These are phyloP conservation scores for Drosophila lacicola DNA, from an alignment of 2,888 invertebrate genomes.

Conservation along the genomic window DNA sequence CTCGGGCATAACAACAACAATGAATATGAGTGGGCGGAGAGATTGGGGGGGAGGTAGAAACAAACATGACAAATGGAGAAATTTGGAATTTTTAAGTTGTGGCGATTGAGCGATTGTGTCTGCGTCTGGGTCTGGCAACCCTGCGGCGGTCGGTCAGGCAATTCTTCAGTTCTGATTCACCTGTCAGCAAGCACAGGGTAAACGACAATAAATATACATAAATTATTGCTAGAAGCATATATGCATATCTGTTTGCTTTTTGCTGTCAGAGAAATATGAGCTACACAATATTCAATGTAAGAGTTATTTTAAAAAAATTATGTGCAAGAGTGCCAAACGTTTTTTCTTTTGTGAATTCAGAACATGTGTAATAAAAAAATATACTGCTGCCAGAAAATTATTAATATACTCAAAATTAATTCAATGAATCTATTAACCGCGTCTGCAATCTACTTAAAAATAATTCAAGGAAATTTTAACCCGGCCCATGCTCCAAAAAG, in stretches of 20 bases:
- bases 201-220: slow-evolving; percentile 2
- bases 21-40: background rate
- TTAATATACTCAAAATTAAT: background rate
- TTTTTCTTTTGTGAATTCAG: too few species aligned
- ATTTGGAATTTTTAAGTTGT: slow-evolving; percentile 56
- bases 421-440: too few species aligned
- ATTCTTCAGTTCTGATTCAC: slow-evolving; percentile 17
- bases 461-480: too few species aligned
- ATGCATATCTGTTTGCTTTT: too few species aligned
- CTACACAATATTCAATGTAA: too few species aligned
- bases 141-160: slow-evolving; percentile 6
- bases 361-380: background rate
- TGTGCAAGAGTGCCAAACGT: too few species aligned
- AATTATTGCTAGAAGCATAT: slow-evolving; percentile 1
- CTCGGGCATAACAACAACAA: slow-evolving; percentile 24
- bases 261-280: too few species aligned
- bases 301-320: too few species aligned
- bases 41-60: slow-evolving; percentile 3
- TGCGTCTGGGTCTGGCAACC: background rate
- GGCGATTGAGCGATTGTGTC: slow-evolving; percentile 22
- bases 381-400: background rate
- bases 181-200: slow-evolving; percentile 11
- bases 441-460: too few species aligned
- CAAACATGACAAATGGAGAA: slow-evolving; percentile 63
- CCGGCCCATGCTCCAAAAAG: too few species aligned